Evolutionary conservation across 1,140 invertebrate genomes (phyloP).

Genomic region (Liolophura sinensis): DNA sequence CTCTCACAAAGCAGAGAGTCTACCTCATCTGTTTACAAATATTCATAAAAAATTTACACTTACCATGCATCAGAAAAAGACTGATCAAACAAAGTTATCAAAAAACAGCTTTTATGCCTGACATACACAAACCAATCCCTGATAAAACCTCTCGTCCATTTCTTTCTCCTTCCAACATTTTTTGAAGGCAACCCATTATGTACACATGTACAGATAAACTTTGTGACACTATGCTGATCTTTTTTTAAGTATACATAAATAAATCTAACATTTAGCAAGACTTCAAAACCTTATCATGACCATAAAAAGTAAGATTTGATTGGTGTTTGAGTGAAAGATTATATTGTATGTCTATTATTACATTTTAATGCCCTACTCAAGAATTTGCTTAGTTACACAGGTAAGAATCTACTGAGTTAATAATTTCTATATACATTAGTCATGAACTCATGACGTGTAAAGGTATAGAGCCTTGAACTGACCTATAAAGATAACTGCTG

Average conservation of each 20-base stretch:
- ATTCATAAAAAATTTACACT: not conserved
- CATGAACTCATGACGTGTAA: not conserved
- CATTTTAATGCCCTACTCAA: too few species aligned
- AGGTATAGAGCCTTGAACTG: constrained; percentile 15
- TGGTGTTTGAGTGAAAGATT: too few species aligned
- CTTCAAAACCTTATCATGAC: too few species aligned
- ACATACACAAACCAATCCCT: not conserved
- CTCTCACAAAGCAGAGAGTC: constrained; percentile 92
- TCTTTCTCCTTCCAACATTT: constrained; percentile 2
- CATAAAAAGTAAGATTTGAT: too few species aligned
- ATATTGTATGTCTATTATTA: too few species aligned
- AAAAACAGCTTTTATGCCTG: not conserved
- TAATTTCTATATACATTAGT: not conserved
- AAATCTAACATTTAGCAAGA: too few species aligned
- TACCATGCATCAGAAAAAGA: too few species aligned
- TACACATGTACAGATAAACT: too few species aligned
- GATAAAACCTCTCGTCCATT: not conserved
- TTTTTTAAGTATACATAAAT: too few species aligned
- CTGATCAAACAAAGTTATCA: too few species aligned
- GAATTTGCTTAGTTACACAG: not conserved
- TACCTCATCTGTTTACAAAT: constrained; percentile 76
- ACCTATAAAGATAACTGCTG: constrained; percentile 72
- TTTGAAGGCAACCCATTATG: too few species aligned
- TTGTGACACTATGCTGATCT: too few species aligned
- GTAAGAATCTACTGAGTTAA: not conserved